Evolutionary conservation across 2,113 vertebrate genomes (phyloP).

Genomic region (Cyrtonyx montezumae): DNA sequence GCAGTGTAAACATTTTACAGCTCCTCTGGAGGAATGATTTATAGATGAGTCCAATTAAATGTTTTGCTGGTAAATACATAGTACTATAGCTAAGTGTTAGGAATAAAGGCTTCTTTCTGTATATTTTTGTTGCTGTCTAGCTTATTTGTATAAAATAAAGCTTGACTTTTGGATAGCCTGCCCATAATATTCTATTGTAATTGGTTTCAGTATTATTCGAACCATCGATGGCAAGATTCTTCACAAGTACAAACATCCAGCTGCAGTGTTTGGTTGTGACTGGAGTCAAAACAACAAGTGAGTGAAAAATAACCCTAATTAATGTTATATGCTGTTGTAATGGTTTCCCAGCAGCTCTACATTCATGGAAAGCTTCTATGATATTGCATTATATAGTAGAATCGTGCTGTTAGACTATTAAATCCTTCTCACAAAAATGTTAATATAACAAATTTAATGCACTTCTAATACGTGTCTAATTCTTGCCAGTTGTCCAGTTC

Average conservation of each 20-base stretch:
- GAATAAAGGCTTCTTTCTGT: not conserved
- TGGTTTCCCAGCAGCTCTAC: not conserved
- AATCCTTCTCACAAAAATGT: not conserved
- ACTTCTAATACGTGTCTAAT: not conserved
- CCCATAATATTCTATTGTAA: not conserved
- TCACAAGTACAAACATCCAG: constrained; percentile 96
- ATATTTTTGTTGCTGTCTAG: not conserved
- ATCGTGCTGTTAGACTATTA: not conserved
- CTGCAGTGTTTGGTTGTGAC: constrained; percentile 96
- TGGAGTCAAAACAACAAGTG: constrained; percentile 99
- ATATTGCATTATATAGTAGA: not conserved
- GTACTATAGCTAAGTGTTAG: not conserved
- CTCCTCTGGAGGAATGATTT: not conserved
- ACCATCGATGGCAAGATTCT: constrained; percentile 93
- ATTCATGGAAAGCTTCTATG: not conserved
- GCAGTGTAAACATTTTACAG: not conserved
- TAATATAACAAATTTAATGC: not conserved
- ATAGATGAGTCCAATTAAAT: not conserved
- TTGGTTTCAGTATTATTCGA: constrained; percentile 88
- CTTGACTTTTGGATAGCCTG: not conserved
- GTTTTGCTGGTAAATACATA: not conserved
- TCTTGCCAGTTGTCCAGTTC: not conserved
- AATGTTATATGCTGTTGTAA: not conserved
- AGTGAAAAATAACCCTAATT: constrained; percentile 55
- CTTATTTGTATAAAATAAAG: not conserved